Base-by-base conservation (phyloP, 35 echinoderm and acorn worm genomes). In the Heliocidaris erythrogramma region DNA sequence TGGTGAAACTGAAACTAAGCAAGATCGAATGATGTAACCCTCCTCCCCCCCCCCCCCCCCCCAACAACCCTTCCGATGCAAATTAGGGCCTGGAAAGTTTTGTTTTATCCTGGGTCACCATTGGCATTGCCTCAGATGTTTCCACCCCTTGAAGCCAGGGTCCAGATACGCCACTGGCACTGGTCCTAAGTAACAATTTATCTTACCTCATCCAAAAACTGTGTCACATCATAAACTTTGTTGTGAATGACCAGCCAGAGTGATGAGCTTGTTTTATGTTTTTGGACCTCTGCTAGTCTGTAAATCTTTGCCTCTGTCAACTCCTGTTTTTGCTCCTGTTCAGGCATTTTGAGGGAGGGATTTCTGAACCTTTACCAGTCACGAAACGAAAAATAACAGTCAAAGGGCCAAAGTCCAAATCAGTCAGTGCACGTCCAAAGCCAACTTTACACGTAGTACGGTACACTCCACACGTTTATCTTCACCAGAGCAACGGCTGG, bases 231-330 rank as follows among this genome's bases (percentile, higher is more conserved):
- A 49, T 98, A 98, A 48, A 98, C 96, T 96, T 96, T 97, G 85
- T 98, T 94, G 87, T 98, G 97, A 69, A 98, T 98, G n/a, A 98
- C 95, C 35, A 98, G 60, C 97, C 97, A 98, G 32, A 96, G 32
- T 14, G 96, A 97, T n/a, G 92, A 31, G 48, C 88, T 88, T 30
- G 93, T 96, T 96, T 97, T 97, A 87, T 98, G 95, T 90, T 98
- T 29, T 48, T 96, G 60, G 49, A 98, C 95, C 93, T 98, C 97
- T 94, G 95, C 94, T 88, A 98, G 85, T 49, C 86, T 90, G 50
- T 94, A 98, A 50, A 60, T 95, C 86, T 96, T 98, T 86, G 95
- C 94, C 13, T 65, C n/a, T n/a, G n/a, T 93, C 71, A 60, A 93
- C 56, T 88, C 94, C 32, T 92, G 10, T 49, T 92, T 92, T 47